Percentiles rank a stretch among this genome's conserved stretches.
Evolutionary conservation across 2,797 vertebrate species (phyloP).

Genomic region (Myripristis murdjan): DNA sequence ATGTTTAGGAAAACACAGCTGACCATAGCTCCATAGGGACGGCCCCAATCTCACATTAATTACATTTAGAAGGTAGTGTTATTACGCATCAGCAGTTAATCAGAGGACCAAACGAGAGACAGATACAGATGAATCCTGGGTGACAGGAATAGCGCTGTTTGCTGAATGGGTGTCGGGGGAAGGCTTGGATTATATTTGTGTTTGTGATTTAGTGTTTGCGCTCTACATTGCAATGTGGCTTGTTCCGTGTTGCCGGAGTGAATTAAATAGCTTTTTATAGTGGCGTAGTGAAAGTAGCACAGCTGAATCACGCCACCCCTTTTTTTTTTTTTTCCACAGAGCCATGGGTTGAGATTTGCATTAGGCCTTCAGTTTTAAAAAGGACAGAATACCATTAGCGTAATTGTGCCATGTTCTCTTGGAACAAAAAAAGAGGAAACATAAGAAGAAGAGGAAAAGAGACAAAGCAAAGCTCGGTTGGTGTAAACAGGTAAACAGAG

Average conservation of each 20-base stretch:
- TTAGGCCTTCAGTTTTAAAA: slow-evolving; percentile 36
- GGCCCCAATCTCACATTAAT: slow-evolving; percentile 70
- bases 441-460: neutral
- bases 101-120: slow-evolving; percentile 35
- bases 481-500: slow-evolving; percentile 33
- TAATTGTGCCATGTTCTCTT: slow-evolving; percentile 44
- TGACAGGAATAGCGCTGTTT: slow-evolving; percentile 43
- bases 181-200: slow-evolving; percentile 51
- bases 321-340: slow-evolving; percentile 1
- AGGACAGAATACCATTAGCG: slow-evolving; percentile 46
- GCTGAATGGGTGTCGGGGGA: slow-evolving; percentile 22
- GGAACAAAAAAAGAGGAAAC: neutral
- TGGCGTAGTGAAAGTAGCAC: slow-evolving; percentile 16
- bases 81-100: slow-evolving; percentile 62
- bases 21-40: slow-evolving; percentile 60
- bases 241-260: slow-evolving; percentile 46
- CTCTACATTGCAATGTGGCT: slow-evolving; percentile 48
- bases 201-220: slow-evolving; percentile 47
- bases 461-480: neutral
- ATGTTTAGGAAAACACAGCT: slow-evolving; percentile 62
- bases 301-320: slow-evolving; percentile 32
- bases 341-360: slow-evolving; percentile 37
- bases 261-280: slow-evolving; percentile 66
- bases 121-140: slow-evolving; percentile 59
- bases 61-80: slow-evolving; percentile 51